Evolutionary conservation across 2,797 vertebrate species (phyloP), one percentile per base, ranked within the genome.

Genomic region (Phyllotis vaccarum): DNA sequence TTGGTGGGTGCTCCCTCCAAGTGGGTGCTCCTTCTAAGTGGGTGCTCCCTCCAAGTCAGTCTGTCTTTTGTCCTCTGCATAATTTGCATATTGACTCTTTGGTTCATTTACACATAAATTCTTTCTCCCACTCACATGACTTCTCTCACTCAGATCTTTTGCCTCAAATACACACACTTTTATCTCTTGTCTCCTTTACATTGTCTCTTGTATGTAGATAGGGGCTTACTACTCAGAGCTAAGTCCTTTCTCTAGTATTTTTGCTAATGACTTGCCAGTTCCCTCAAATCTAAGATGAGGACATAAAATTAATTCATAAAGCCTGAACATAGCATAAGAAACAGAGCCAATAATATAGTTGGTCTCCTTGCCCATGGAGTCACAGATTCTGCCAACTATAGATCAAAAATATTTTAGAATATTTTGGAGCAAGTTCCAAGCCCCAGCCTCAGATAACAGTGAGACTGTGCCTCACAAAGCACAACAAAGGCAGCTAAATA

Each of bases 1-100:
- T 99, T 90, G 99, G 99, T 99, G 97, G 97, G 99, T 96, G 80
- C 10, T 4, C 37, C 78, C 76, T 19, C 68, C 27, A 46, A 10
- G 6, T 99, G 97, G 97, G 99, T 96, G 80, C 10, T 4, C 37
- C 76, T 70, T 17, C 68, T 31, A 46, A 10, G 6, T 99, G 97
- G 97, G 99, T 96, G 80, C 10, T 4, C 37, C 72, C 72, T 19
- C 68, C 27, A n/a, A 10, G 6, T 22, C 31, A 37, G 58, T n/a
- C 86, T 37, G 81, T 46, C 62, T 22, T 80, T 52, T 81, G 76
- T 68, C 43, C 70, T 96, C 76, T 37, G 70, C 37, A 16, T 34
- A 56, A 91, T 91, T 93, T 27, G 74, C 24, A 66, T 3, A 0
- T 34, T 72, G 34, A 58, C 74, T 87, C 88, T 89, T 79, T 94